Base-by-base conservation (phyloP, 2,888 invertebrate species). In the Pristionchus maxplancki region DNA sequence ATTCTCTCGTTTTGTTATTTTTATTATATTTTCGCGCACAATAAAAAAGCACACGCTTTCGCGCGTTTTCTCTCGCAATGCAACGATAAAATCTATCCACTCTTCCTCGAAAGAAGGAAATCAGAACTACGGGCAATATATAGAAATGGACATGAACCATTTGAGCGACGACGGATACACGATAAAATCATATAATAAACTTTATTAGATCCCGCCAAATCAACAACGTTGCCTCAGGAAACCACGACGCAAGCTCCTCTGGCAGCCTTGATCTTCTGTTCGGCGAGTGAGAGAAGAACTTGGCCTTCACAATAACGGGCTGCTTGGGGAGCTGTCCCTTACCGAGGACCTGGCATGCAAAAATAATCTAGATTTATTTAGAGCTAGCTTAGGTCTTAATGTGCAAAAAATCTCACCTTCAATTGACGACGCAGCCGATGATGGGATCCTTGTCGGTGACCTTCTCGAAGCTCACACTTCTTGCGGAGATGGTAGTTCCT, bases 291-390 rank as follows among this genome's bases (percentile, higher is more conserved):
- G 98, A 99, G 96, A 99, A 99, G 96, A 97, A 98, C 96, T 98
- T 98, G 44, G 99, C 99, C 95, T 98, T 99, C 89, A 99, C 99
- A 95, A 99, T 99, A 93, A 99, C 97, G 89, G 99, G 99, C 96
- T 98, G 98, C 93, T 97, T 97, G 91, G 99, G 99, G 91, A 99
- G 96, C 91, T 97, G 96, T 93, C 99, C 99, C 96, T 99, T 99
- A 91, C 99, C 99, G 95, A 99, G 96, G 93, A 99, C 97, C 92
- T 92, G 89, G 48, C 91, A 78, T 34, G 17, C 2, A 40, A 37
- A 91, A 20, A 64, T 64, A 40, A 85, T 44, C 44, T 9, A 44
- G 44, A 44, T 11, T 44, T 28, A 15, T 5, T 9, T n/a, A 9
- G n/a, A 81, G 17, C 28, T 81, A 11, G 0, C 5, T 1, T n/a